Percentiles rank a stretch among this genome's conserved stretches.
These are phyloP conservation scores for Ictalurus furcatus DNA, from an alignment of 2,113 vertebrate species.

Conservation along the genomic window DNA sequence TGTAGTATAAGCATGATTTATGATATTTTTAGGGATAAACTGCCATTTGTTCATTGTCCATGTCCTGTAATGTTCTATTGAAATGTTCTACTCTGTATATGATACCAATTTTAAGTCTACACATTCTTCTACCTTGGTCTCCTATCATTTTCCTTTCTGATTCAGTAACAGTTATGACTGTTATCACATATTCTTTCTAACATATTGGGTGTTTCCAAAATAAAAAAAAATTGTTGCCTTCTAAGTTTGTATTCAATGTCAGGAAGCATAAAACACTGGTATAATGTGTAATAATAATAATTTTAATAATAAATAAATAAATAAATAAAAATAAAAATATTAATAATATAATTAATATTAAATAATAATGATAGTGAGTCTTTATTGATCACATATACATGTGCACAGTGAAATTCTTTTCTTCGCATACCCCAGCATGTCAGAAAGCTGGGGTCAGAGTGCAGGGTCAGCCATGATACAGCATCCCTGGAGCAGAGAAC, in stretches of 20 bases:
- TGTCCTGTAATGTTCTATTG: background rate
- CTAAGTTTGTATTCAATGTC: background rate
- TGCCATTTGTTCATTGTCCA: background rate
- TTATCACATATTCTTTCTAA: background rate
- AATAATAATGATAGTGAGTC: no score
- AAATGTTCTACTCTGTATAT: background rate
- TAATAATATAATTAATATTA: no score
- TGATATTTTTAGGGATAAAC: background rate
- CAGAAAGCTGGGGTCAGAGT: no score
- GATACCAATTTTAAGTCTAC: background rate
- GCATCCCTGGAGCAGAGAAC: no score
- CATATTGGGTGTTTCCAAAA: background rate
- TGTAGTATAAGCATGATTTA: background rate
- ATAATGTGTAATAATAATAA: background rate
- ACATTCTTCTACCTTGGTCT: background rate
- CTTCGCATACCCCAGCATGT: no score
- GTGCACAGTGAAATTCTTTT: no score
- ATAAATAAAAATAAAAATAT: no score
- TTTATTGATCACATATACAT: no score
- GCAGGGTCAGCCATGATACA: no score
- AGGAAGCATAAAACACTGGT: background rate
- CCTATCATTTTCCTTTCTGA: background rate
- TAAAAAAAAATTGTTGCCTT: background rate
- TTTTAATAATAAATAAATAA: no score
- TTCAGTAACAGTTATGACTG: background rate